These are phyloP conservation scores for Fistularia commersonii DNA, from an alignment of 2,797 vertebrate genomes.

Conservation along the genomic window DNA sequence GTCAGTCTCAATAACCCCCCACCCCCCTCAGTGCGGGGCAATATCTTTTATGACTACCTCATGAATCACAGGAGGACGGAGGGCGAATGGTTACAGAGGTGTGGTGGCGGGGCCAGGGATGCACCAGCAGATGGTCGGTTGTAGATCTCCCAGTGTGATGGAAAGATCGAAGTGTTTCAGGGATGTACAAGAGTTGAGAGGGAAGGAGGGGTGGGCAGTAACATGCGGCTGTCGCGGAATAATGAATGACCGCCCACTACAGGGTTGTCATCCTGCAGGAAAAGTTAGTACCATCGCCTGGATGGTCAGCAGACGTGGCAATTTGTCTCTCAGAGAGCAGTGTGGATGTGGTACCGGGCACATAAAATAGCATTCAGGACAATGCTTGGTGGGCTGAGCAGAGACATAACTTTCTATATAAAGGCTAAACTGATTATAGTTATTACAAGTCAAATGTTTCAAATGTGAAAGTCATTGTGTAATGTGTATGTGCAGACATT, in stretches of 20 bases:
- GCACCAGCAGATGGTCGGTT: conserved; percentile 1
- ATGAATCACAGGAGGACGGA: conserved; percentile 35
- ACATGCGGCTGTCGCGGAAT: conserved; percentile 13
- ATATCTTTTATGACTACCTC: conserved; percentile 47
- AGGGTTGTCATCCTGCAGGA: conserved; percentile 22
- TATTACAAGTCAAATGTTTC: conserved; percentile 9
- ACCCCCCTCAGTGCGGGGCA: conserved; percentile 22
- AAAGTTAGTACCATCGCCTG: conserved; percentile 34
- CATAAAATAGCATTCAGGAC: conserved; percentile 40
- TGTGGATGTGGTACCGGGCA: conserved; percentile 18
- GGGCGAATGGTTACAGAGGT: conserved; percentile 1
- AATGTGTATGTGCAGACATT: too few relatives aligned
- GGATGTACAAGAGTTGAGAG: conserved; percentile 1
- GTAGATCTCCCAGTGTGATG: conserved; percentile 38
- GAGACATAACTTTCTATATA: conserved; percentile 20
- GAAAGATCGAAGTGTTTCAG: conserved; percentile 41
- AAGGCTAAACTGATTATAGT: conserved; percentile 20
- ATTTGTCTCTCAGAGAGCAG: conserved; percentile 20
- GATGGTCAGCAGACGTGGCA: conserved; percentile 31
- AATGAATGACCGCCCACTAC: conserved; percentile 33
- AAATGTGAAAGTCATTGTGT: conserved; percentile 6
- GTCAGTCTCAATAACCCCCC: neutral
- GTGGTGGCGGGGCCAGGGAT: neutral
- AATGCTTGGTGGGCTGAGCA: neutral
- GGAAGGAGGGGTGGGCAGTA: conserved; percentile 2